Percentiles rank a stretch among this genome's conserved stretches.
Conservation (phyloP, 2,113 vertebrate species). For the Tyto alba region DNA sequence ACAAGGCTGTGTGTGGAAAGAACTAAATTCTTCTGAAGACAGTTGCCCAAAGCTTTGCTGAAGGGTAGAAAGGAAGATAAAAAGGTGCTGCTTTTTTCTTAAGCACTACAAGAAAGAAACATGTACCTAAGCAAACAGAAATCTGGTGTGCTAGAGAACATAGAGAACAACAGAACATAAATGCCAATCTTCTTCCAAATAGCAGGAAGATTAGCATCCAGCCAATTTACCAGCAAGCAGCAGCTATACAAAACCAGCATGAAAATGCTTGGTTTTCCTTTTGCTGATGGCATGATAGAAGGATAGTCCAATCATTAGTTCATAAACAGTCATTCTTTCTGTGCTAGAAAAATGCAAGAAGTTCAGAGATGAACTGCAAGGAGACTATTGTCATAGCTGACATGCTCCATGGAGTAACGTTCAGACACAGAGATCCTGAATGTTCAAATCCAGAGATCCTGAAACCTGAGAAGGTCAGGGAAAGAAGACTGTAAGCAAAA, state of each 20-base stretch:
- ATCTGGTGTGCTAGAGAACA: not conserved
- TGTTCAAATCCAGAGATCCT: not conserved
- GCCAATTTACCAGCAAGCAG: not conserved
- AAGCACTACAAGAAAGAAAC: not conserved
- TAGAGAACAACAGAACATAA: too few relatives aligned
- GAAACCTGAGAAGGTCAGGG: not conserved
- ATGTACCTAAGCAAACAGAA: not conserved
- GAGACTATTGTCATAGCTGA: not conserved
- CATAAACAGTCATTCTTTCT: not conserved
- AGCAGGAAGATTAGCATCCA: not conserved
- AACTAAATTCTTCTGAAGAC: not conserved
- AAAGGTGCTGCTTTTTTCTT: not conserved
- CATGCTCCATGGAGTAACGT: not conserved
- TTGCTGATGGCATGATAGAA: not conserved
- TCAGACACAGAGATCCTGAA: not conserved
- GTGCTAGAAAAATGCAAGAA: not conserved
- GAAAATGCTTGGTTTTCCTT: slow-evolving; percentile 6
- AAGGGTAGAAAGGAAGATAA: not conserved
- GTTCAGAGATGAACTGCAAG: not conserved
- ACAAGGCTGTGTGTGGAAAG: not conserved
- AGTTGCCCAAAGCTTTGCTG: not conserved
- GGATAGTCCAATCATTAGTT: not conserved
- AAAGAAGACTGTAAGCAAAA: not conserved
- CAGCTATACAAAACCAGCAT: not conserved
- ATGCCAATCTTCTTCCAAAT: not conserved